A percentile compares a stretch with the other conserved stretches of the same genome.
Conservation (phyloP, 2,888 invertebrate genomes). For the Papilio demoleus region DNA sequence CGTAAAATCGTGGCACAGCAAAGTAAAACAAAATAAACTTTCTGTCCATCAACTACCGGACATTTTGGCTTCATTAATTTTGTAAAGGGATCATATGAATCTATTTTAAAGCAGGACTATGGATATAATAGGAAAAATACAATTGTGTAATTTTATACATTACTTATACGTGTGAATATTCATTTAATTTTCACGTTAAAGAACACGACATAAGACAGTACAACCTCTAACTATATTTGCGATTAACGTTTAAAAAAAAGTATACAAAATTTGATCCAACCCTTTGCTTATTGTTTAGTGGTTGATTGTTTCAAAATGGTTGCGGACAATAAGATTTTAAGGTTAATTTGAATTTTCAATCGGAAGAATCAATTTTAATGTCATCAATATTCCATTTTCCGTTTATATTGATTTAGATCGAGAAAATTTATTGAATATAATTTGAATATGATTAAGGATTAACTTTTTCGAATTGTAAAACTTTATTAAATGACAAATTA, state of each 20-base stretch:
- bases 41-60: conserved; percentile 2
- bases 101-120: neutral
- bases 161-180: too few relatives aligned
- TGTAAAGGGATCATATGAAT: neutral
- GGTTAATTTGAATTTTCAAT: conserved; percentile 56
- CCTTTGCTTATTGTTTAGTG: neutral
- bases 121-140: neutral
- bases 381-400: conserved; percentile 75
- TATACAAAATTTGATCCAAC: neutral
- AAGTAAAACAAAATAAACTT: conserved; percentile 1
- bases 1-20: conserved; percentile 11
- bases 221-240: too few relatives aligned
- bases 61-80: neutral
- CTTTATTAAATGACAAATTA: neutral
- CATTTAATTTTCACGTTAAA: too few relatives aligned
- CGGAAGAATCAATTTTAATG: conserved; percentile 64
- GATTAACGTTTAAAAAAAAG: too few relatives aligned
- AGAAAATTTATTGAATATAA: conserved; percentile 79
- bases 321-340: conserved; percentile 23
- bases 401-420: conserved; percentile 69
- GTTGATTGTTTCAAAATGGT: conserved; percentile 36
- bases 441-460: conserved; percentile 64
- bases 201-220: too few relatives aligned
- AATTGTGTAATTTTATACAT: too few relatives aligned
- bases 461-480: conserved; percentile 19